Base-by-base conservation (phyloP, 2,888 invertebrate species). In the Drosophila bunnanda region DNA sequence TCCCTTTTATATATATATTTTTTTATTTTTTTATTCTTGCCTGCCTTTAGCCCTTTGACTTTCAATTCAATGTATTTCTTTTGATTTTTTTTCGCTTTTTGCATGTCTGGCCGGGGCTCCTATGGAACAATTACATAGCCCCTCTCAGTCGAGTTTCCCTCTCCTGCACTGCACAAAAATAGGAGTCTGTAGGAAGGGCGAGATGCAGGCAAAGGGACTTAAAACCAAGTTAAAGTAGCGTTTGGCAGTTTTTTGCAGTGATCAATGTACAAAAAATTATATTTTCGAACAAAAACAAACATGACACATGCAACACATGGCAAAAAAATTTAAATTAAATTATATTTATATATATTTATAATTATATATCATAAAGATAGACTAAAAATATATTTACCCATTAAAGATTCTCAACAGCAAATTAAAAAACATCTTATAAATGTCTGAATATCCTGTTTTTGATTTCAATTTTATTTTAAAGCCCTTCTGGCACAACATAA, bases 171-270 rank as follows among this genome's bases (percentile, higher is more conserved):
- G 56, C 69, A 68, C 55, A 48, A 58, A 75, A 75, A 69, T 88
- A 77, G 77, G 79, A 79, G 70, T 80, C 77, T 86, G 60, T 56
- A 48, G 78, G 53, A 36, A 59, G 69, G 70, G 75, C 59, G 36
- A 52, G 61, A 60, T 56, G 46, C 57, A 52, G 70, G 58, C 58
- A 68, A 22, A 34, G 39, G 39, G 50, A 38, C 34, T 34, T 2
- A 38, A 53, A 70, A 28, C 39, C 46, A 22, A 50, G 38, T 74
- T 72, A 28, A 20, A 78, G 76, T 83, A 74, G 78, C 77, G 74
- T 87, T 80, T 83, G 79, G 78, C 82, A 87, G 81, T 89, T 81
- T 89, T 83, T 76, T 78, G 73, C 82, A 70, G 76, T 76, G 76
- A 76, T 82, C 79, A 84, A 83, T 85, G 10, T 9, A 28, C 28